Evolutionary conservation across 2,888 invertebrate species (phyloP).

Genomic region (Calephelis perditalis): DNA sequence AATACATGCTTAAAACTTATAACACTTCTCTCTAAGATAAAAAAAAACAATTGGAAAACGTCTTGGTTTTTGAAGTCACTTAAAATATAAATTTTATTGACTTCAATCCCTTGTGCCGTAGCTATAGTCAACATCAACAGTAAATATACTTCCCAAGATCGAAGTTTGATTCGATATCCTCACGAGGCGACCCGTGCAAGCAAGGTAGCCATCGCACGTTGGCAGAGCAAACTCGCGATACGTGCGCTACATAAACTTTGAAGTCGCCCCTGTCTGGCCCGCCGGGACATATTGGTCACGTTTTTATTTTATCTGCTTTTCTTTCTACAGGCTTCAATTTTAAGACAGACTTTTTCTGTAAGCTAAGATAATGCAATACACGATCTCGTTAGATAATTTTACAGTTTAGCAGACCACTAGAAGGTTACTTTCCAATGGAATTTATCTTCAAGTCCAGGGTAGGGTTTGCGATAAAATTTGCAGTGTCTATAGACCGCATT

Average conservation of each 20-base stretch:
- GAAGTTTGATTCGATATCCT: conserved; percentile 58
- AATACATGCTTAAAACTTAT: too few relatives aligned
- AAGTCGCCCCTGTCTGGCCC: conserved; percentile 43
- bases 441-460: too few relatives aligned
- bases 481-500: too few relatives aligned
- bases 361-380: too few relatives aligned
- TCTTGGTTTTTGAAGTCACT: too few relatives aligned
- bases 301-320: conserved; percentile 61
- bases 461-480: too few relatives aligned
- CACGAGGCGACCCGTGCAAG: conserved; percentile 43
- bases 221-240: conserved; percentile 64
- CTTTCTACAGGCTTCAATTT: conserved; percentile 64
- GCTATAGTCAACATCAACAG: conserved; percentile 34
- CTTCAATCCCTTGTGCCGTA: conserved; percentile 4
- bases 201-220: conserved; percentile 62
- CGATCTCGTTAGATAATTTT: too few relatives aligned
- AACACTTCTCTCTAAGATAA: too few relatives aligned
- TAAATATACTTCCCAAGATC: conserved; percentile 49
- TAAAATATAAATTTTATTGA: background rate
- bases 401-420: too few relatives aligned
- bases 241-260: conserved; percentile 65
- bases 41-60: too few relatives aligned
- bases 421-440: too few relatives aligned
- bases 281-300: conserved; percentile 70
- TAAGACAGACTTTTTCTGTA: conserved; percentile 38